phyloP scores from a whole-genome alignment of 2,797 vertebrate species.

The Oryzias sinensis region DNA sequence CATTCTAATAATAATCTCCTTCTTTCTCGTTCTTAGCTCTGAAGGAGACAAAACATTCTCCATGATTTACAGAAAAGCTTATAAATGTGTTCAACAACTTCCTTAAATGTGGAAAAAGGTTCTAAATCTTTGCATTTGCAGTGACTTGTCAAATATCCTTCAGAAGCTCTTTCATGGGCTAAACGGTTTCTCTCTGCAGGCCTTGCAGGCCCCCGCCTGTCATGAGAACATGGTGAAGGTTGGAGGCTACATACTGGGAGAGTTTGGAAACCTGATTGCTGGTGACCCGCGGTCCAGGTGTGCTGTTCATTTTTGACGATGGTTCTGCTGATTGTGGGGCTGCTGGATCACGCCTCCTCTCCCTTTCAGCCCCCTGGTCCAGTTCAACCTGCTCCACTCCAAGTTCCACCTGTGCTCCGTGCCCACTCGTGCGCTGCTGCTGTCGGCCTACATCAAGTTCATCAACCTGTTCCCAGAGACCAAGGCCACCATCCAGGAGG shows the following conservation, averaged over 20 bases:
- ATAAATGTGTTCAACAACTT: no score
- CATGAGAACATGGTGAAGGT: conserved; percentile 97
- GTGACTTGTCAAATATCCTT: not conserved
- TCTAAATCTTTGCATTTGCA: no score
- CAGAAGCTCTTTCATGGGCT: not conserved
- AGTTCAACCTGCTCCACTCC: conserved; percentile 92
- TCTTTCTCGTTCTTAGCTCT: no score
- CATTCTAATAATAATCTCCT: no score
- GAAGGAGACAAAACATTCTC: no score
- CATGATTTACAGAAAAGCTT: no score
- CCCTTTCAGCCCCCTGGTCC: conserved; percentile 82
- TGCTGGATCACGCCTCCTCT: conserved; percentile 1
- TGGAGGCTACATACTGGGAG: conserved; percentile 91
- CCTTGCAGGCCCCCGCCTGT: conserved; percentile 87
- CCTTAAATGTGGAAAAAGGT: no score
- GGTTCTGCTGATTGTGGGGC: not conserved
- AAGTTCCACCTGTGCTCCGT: conserved; percentile 95
- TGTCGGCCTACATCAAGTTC: conserved; percentile 94
- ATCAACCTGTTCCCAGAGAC: conserved; percentile 95
- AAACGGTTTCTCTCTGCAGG: conserved; percentile 35
- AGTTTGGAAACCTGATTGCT: conserved; percentile 92
- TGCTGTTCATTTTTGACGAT: not conserved
- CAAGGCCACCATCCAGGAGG: conserved; percentile 92
- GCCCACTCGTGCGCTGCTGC: conserved; percentile 87
- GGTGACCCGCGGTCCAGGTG: conserved; percentile 92